Conservation (phyloP, 2,888 invertebrate genomes). For the Urechis unicinctus region DNA sequence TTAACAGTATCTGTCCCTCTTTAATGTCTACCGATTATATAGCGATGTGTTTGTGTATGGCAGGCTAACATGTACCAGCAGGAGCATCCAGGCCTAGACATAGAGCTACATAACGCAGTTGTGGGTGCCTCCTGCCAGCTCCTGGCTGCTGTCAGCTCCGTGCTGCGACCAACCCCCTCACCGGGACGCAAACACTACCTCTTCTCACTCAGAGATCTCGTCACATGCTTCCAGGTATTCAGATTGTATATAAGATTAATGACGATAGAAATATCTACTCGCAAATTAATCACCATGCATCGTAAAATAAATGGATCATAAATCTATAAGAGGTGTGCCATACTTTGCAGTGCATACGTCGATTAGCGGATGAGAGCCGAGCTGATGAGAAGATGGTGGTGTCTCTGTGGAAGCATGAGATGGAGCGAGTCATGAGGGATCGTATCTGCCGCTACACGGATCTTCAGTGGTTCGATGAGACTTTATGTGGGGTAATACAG, state of each 20-base stretch:
- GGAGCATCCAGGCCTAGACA: constrained; percentile 40
- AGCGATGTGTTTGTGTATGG: too few relatives aligned
- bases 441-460: constrained; percentile 42
- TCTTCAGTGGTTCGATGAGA: constrained; percentile 45
- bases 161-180: constrained; percentile 42
- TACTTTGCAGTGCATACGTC: constrained; percentile 35
- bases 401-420: constrained; percentile 47
- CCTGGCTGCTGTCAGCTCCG: constrained; percentile 36
- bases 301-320: too few relatives aligned
- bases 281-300: too few relatives aligned
- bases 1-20: not conserved
- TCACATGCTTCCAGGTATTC: constrained; percentile 44
- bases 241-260: too few relatives aligned
- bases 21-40: not conserved
- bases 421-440: constrained; percentile 42
- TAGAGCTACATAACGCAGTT: constrained; percentile 42
- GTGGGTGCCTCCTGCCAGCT: constrained; percentile 44
- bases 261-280: too few relatives aligned
- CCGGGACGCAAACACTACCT: constrained; percentile 47
- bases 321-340: too few relatives aligned
- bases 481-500: constrained; percentile 20
- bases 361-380: constrained; percentile 44
- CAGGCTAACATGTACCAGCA: constrained; percentile 42
- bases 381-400: constrained; percentile 45
- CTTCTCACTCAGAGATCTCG: constrained; percentile 46